These are phyloP conservation scores for Psephotus haematonotus DNA, from an alignment of 2,113 vertebrate genomes.

Conservation along the genomic window DNA sequence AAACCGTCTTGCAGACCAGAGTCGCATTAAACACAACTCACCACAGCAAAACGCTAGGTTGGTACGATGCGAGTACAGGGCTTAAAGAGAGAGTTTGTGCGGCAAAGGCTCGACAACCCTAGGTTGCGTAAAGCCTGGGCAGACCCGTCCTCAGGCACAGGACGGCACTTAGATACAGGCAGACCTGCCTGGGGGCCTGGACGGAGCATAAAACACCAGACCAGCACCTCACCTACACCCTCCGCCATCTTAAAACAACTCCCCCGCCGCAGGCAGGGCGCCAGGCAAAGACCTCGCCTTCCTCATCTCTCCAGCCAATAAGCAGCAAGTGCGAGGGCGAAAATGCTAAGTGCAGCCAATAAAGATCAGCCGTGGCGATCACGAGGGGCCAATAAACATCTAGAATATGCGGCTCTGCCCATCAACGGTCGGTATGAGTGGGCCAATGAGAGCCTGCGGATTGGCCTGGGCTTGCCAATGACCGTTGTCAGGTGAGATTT, in stretches of 20 bases:
- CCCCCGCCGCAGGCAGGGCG: accelerated
- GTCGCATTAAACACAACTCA: accelerated
- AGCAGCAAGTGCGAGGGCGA: accelerated
- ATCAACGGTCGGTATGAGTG: accelerated
- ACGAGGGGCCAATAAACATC: accelerated
- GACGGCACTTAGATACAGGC: accelerated
- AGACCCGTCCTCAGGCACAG: background rate
- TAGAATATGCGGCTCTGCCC: accelerated
- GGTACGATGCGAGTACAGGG: accelerated
- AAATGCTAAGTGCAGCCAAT: accelerated
- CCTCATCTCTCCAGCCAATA: background rate
- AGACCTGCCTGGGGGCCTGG: accelerated
- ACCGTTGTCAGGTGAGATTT: background rate
- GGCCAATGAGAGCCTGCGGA: background rate
- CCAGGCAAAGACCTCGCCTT: accelerated
- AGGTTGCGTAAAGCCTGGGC: accelerated
- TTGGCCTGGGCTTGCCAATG: background rate
- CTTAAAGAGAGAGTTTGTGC: background rate
- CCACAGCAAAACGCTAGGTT: accelerated
- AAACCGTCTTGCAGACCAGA: accelerated
- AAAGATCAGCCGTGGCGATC: accelerated
- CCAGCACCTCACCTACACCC: accelerated
- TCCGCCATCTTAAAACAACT: background rate
- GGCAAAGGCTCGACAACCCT: background rate
- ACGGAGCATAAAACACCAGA: accelerated